Base-by-base conservation (phyloP, 1,140 invertebrate species). In the Philotrypesis tridentata region DNA sequence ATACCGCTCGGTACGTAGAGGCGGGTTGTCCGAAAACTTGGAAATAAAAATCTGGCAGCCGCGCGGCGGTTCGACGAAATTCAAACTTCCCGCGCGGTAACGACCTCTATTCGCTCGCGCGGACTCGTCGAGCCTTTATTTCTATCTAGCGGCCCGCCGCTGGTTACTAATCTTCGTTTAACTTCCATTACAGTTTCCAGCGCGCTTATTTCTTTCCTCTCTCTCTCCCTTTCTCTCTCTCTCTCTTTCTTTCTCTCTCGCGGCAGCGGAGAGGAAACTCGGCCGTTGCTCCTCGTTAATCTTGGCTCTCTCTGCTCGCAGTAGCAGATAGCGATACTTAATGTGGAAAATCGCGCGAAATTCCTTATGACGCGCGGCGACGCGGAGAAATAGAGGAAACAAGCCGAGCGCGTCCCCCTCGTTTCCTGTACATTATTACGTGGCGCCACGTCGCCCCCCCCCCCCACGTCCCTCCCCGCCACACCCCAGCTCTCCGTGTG, bases 81-180 rank as follows among this genome's bases (percentile, higher is more conserved):
- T 79, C 75, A 31, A 78, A 67, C 33, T 76, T 65, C 21, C 33
- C 17, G 9, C 23, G n/a, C 25, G 31, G 68, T 80, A 80, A 80
- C 79, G 73, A 65, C 72, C 72, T 81, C 73, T n/a, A n/a, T 63
- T 72, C 61, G 55, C 73, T 14, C 79, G 48, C 25, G 27, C 71
- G 25, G 60, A 14, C 29, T 55, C 48, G 43, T 43, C n/a, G 37
- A 27, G 61, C 61, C 65, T 78, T 79, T 71, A 82, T 27, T 37
- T 75, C 65, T 23, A 37, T 76, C 63, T 27, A 27, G 70, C 65
- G 48, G 60, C 61, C 1, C 1, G 0, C 40, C 43, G 70, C 27
- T 25, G 65, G 77, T 82, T 75, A 81, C 79, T 75, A 75, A 81
- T 81, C 79, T 81, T 81, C 55, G 79, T 75, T 81, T 81, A 81